Percentiles rank a stretch among this genome's conserved stretches.
Evolutionary conservation across 2,888 invertebrate species (phyloP).

Genomic region (Orgyia antiqua): DNA sequence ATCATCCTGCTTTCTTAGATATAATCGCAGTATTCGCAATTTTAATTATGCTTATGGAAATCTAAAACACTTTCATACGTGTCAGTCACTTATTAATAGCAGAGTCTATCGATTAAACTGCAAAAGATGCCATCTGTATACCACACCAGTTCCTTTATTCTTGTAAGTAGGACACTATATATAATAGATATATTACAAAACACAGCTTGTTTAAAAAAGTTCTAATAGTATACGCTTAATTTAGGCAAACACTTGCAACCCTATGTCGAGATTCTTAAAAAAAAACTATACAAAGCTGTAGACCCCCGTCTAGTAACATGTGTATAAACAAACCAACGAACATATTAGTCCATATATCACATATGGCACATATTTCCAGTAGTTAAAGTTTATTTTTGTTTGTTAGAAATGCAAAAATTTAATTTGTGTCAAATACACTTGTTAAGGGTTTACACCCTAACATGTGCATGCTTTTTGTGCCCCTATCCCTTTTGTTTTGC

Average conservation of each 20-base stretch:
- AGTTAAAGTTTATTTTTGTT: conserved; percentile 26
- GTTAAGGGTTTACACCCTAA: conserved; percentile 63
- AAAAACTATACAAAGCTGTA: conserved; percentile 37
- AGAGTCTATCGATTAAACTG: too few relatives aligned
- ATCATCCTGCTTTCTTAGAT: too few relatives aligned
- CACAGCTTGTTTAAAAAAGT: too few relatives aligned
- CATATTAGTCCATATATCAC: not conserved
- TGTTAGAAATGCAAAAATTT: conserved; percentile 8
- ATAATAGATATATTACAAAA: too few relatives aligned
- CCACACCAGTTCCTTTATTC: too few relatives aligned
- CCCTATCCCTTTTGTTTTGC: conserved; percentile 50
- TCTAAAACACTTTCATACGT: too few relatives aligned
- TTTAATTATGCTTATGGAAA: too few relatives aligned
- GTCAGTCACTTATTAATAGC: too few relatives aligned
- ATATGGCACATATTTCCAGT: conserved; percentile 11
- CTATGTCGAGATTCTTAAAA: conserved; percentile 21
- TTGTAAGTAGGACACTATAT: too few relatives aligned
- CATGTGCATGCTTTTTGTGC: conserved; percentile 61
- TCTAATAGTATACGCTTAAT: not conserved
- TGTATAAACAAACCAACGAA: conserved; percentile 56
- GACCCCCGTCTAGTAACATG: conserved; percentile 62
- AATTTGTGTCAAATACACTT: conserved; percentile 53
- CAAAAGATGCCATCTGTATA: too few relatives aligned
- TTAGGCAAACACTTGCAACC: conserved; percentile 16
- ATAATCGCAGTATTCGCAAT: too few relatives aligned